phyloP scores from a whole-genome alignment of 2,888 invertebrate genomes.

The Agelastica alni region DNA sequence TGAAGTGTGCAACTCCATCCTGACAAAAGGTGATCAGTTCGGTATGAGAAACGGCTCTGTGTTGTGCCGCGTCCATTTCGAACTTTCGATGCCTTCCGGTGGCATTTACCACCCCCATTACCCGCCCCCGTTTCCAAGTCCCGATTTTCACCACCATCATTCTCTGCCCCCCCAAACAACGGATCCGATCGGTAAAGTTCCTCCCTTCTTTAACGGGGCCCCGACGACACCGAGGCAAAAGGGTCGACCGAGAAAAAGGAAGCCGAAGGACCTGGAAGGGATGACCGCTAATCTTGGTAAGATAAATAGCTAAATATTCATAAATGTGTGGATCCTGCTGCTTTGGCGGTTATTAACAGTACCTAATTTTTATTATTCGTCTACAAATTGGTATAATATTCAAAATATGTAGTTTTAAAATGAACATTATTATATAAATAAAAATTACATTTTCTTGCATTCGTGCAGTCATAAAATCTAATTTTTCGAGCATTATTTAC shows the following conservation, averaged over 20 bases:
- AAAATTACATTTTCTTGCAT: too few species aligned
- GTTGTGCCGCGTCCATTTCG: conserved; percentile 80
- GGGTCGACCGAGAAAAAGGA: conserved; percentile 77
- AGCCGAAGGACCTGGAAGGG: conserved; percentile 86
- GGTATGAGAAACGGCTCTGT: conserved; percentile 88
- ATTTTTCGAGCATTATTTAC: too few species aligned
- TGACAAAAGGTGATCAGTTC: conserved; percentile 94
- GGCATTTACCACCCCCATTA: conserved; percentile 57
- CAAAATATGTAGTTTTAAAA: too few species aligned
- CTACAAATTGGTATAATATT: too few species aligned
- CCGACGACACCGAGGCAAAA: conserved; percentile 82
- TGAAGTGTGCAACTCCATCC: conserved; percentile 80
- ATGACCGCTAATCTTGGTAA: conserved; percentile 37
- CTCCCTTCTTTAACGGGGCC: conserved; percentile 64
- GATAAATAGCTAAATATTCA: conserved; percentile 27
- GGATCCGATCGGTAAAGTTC: conserved; percentile 57
- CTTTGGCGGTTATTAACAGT: too few species aligned
- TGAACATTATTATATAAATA: too few species aligned
- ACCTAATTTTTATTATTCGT: too few species aligned
- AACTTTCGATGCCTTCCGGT: conserved; percentile 62
- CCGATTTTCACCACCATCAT: conserved; percentile 57
- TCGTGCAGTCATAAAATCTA: too few species aligned
- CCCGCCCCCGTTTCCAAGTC: conserved; percentile 55
- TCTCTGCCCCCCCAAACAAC: conserved; percentile 58
- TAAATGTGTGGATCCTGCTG: conserved; percentile 3